Conservation (phyloP, 1,140 invertebrate species). For the Drosophila yakuba region DNA sequence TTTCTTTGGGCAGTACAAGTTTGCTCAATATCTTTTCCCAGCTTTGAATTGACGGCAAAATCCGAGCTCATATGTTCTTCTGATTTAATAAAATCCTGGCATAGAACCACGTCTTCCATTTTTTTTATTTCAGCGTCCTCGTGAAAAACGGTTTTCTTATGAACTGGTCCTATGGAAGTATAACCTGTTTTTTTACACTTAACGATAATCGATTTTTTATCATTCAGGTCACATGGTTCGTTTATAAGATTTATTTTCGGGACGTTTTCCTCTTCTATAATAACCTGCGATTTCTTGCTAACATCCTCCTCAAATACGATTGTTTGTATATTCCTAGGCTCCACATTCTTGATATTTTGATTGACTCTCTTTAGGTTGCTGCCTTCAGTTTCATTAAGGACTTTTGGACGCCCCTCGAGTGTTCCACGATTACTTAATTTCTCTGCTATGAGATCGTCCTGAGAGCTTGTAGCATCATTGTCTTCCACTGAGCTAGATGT, state of each 20-base stretch:
- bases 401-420: conserved; percentile 44
- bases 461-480: conserved; percentile 29
- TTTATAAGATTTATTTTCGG: neutral
- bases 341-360: no score
- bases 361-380: neutral
- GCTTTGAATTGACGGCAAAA: conserved; percentile 32
- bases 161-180: neutral
- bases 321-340: no score
- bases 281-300: neutral
- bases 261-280: neutral
- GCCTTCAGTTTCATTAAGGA: conserved; percentile 32
- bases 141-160: neutral
- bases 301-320: neutral
- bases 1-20: conserved; percentile 10
- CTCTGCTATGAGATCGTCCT: conserved; percentile 48
- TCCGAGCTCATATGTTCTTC: neutral
- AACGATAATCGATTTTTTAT: no score
- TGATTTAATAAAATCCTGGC: neutral
- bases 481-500: conserved; percentile 44
- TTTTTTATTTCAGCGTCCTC: neutral
- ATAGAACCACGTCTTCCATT: neutral
- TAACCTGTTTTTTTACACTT: no score
- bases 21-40: conserved; percentile 9
- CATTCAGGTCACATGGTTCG: neutral
- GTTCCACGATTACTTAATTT: conserved; percentile 23